Evolutionary conservation across 2,888 invertebrate species (phyloP).

Genomic region (Neuroscelio doddi): DNA sequence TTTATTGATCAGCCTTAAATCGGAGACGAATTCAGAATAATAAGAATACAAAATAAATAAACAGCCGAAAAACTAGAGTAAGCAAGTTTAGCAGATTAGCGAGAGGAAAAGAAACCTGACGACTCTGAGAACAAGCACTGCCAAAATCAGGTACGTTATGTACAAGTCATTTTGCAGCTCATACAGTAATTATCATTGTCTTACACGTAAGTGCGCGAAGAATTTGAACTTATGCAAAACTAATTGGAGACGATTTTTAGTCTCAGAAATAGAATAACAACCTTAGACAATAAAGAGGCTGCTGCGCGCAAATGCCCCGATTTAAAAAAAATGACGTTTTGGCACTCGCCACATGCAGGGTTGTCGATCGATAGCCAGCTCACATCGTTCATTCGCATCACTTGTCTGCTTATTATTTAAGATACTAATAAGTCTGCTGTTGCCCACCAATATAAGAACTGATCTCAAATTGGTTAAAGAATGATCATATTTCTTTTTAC

Average conservation of each 20-base stretch:
- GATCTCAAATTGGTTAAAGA: constrained; percentile 4
- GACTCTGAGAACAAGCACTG: constrained; percentile 16
- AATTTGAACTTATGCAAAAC: constrained; percentile 42
- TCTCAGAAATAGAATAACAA: constrained; percentile 43
- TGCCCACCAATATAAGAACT: constrained; percentile 16
- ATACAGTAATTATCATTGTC: not conserved
- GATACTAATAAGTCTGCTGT: constrained; percentile 1
- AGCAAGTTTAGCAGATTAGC: not conserved
- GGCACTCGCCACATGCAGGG: not conserved
- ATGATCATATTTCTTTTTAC: not conserved
- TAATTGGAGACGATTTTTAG: constrained; percentile 45
- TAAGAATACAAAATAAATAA: constrained; percentile 27
- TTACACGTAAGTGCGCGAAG: constrained; percentile 10
- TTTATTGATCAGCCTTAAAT: constrained; percentile 32
- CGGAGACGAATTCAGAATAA: constrained; percentile 1
- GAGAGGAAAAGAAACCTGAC: not conserved
- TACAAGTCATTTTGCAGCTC: constrained; percentile 23
- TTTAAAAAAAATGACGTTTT: constrained; percentile 6
- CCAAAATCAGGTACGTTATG: constrained; percentile 34
- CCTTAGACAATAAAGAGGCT: constrained; percentile 31
- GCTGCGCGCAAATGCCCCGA: constrained; percentile 39
- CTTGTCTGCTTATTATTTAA: constrained; percentile 23
- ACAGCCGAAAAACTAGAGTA: constrained; percentile 11
- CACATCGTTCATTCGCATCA: constrained; percentile 32
- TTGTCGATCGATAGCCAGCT: constrained; percentile 37